Evolutionary conservation across 2,113 vertebrate genomes (phyloP).

Genomic region (Sebastes schlegelii): DNA sequence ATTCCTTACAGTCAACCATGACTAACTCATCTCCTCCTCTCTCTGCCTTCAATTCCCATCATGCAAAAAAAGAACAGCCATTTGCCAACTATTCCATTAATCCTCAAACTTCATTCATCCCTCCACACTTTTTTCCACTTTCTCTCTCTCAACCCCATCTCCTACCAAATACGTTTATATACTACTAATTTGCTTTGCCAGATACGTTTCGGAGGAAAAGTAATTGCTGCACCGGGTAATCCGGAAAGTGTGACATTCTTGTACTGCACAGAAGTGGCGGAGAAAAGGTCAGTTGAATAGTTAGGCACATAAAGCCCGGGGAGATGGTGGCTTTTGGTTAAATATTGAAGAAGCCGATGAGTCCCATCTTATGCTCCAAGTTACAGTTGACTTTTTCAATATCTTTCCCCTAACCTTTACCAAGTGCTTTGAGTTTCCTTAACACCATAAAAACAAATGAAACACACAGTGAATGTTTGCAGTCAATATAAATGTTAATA

Average conservation of each 20-base stretch:
- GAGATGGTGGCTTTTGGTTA: background rate
- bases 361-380: background rate
- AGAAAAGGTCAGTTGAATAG: background rate
- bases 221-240: background rate
- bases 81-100: background rate
- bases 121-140: background rate
- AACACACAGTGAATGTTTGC: background rate
- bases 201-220: background rate
- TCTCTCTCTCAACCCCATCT: background rate
- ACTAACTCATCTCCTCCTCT: background rate
- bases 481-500: background rate
- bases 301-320: background rate
- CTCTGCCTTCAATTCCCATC: background rate
- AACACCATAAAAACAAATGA: background rate
- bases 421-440: background rate
- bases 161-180: background rate
- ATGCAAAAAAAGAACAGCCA: conserved; percentile 12
- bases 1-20: conserved; percentile 1
- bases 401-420: background rate
- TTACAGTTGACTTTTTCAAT: background rate
- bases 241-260: conserved; percentile 3
- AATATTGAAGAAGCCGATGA: background rate
- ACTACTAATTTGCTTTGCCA: background rate
- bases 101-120: conserved; percentile 8
- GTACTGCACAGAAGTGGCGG: background rate